Evolutionary conservation across 2,797 vertebrate species (phyloP).

Genomic region (Vespertilio murinus): DNA sequence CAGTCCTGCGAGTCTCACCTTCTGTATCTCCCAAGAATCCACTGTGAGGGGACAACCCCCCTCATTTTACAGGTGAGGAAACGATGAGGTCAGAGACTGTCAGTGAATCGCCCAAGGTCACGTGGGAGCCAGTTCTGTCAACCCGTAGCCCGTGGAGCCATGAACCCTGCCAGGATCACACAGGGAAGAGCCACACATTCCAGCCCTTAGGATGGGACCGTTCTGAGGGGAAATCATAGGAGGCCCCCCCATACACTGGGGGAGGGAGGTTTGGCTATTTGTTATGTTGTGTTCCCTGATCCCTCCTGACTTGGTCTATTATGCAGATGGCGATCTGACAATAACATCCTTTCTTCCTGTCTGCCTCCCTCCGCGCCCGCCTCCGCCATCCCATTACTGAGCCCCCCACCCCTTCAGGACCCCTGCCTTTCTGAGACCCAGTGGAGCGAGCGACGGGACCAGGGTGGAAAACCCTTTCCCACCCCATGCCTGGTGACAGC

Average conservation of each 20-base stretch:
- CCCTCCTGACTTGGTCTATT: not conserved
- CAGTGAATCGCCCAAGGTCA: not conserved
- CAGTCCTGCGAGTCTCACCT: not conserved
- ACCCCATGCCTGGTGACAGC: constrained; percentile 37
- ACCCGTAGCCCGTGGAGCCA: not conserved
- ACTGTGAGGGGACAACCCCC: no score
- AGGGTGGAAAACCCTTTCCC: constrained; percentile 65
- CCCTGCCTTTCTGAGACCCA: constrained; percentile 37
- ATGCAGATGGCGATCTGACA: constrained; percentile 42
- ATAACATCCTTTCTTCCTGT: not conserved
- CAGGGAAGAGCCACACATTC: not conserved
- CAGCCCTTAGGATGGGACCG: not conserved
- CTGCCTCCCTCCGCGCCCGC: not conserved
- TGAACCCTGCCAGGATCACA: not conserved
- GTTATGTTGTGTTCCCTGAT: not conserved
- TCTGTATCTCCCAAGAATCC: not conserved
- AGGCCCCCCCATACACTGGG: accelerated
- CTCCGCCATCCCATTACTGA: not conserved
- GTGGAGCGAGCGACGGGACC: constrained; percentile 20
- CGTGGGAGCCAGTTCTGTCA: not conserved
- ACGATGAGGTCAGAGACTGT: not conserved
- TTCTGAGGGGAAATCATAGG: not conserved
- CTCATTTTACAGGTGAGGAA: not conserved
- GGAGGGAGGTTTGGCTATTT: not conserved
- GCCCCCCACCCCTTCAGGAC: not conserved